These are phyloP conservation scores for Aproaerema taeniolella DNA, from an alignment of 2,888 invertebrate genomes.

Conservation along the genomic window DNA sequence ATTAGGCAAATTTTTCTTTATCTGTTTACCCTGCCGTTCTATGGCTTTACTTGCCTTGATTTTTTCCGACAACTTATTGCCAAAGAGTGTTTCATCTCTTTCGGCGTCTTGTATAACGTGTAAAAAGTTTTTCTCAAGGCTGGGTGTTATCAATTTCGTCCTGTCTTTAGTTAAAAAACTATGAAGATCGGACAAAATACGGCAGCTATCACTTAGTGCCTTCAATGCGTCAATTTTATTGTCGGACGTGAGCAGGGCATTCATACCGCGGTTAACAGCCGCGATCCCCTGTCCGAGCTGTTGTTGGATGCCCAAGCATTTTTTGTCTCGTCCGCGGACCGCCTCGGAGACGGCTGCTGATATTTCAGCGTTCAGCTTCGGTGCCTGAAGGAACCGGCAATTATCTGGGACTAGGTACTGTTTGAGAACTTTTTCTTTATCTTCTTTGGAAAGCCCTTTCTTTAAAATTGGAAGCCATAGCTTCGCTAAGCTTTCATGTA, in stretches of 20 bases:
- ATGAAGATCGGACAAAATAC: slow-evolving; percentile 19
- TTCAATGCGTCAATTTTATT: slow-evolving; percentile 19
- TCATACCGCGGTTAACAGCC: slow-evolving; percentile 17
- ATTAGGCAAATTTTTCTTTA: not conserved
- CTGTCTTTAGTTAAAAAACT: slow-evolving; percentile 12
- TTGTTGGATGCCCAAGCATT: not conserved
- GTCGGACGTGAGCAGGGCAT: slow-evolving; percentile 11
- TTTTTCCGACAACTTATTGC: slow-evolving; percentile 12
- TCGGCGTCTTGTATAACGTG: slow-evolving; percentile 18
- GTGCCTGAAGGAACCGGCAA: slow-evolving; percentile 22
- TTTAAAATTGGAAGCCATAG: slow-evolving; percentile 6
- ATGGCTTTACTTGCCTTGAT: not conserved
- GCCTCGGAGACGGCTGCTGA: slow-evolving; percentile 16
- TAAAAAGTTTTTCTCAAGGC: slow-evolving; percentile 17
- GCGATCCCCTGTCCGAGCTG: slow-evolving; percentile 14
- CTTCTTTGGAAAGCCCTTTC: slow-evolving; percentile 6
- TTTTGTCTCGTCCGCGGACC: slow-evolving; percentile 16
- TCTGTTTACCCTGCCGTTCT: not conserved
- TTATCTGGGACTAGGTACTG: slow-evolving; percentile 14
- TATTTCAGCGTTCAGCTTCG: slow-evolving; percentile 20
- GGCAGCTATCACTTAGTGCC: slow-evolving; percentile 18
- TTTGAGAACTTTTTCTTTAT: slow-evolving; percentile 1
- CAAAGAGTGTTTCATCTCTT: slow-evolving; percentile 17
- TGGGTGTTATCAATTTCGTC: slow-evolving; percentile 19
- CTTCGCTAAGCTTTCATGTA: not conserved